phyloP scores from a whole-genome alignment of 2,113 vertebrate genomes.

The Alaudala cheleensis region DNA sequence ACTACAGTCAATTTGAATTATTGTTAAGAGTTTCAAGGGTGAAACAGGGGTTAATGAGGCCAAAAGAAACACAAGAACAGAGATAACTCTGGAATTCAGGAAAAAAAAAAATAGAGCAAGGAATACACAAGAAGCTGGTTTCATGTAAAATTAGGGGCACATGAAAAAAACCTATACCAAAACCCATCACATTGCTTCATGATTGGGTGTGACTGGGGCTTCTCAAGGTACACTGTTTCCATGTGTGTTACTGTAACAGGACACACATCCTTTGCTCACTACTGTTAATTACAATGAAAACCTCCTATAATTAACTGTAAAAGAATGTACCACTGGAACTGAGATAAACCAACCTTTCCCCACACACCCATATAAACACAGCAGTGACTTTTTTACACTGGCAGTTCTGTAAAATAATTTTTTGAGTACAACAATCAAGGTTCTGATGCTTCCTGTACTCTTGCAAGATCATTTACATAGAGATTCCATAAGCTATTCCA shows the following conservation, averaged over 20 bases:
- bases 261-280: background rate
- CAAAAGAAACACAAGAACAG: background rate
- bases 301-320: conserved; percentile 22
- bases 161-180: background rate
- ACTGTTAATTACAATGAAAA: conserved; percentile 37
- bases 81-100: background rate
- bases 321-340: background rate
- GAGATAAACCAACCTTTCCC: background rate
- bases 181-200: background rate
- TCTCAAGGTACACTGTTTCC: background rate
- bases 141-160: background rate
- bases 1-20: background rate
- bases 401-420: background rate
- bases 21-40: background rate
- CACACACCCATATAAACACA: background rate
- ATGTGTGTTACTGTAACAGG: background rate
- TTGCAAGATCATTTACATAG: background rate
- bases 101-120: background rate
- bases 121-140: background rate
- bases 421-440: background rate
- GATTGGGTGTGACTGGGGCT: background rate
- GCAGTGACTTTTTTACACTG: background rate
- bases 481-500: background rate
- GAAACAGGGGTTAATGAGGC: background rate
- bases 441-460: background rate